Evolutionary conservation across 1,140 invertebrate genomes (phyloP).

Genomic region (Rhynchophorus ferrugineus): DNA sequence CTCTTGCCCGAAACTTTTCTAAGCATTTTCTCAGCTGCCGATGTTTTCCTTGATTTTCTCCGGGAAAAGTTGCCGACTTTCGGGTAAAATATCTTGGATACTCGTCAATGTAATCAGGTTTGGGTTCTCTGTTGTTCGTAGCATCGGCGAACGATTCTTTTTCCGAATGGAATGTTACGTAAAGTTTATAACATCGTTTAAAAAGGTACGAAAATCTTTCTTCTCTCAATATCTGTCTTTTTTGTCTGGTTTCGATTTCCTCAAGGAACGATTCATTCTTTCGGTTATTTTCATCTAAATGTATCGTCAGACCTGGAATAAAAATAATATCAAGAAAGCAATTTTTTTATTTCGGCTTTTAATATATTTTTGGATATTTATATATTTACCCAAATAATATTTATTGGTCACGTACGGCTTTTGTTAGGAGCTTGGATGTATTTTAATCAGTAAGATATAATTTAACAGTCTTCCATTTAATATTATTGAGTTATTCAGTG

Average conservation of each 20-base stretch:
- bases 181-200: constrained; percentile 22
- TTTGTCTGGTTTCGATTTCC: constrained; percentile 6
- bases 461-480: too few relatives aligned
- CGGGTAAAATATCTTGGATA: constrained; percentile 15
- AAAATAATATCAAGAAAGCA: too few relatives aligned
- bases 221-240: constrained; percentile 2
- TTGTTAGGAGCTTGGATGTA: too few relatives aligned
- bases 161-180: constrained; percentile 9
- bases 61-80: constrained; percentile 7
- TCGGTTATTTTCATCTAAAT: constrained; percentile 1
- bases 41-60: constrained; percentile 8
- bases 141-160: constrained; percentile 14
- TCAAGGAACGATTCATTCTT: too few relatives aligned
- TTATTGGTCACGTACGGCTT: too few relatives aligned
- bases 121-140: constrained; percentile 17
- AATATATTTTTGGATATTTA: too few relatives aligned
- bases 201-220: constrained; percentile 20
- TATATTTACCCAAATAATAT: too few relatives aligned
- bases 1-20: constrained; percentile 2
- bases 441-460: too few relatives aligned
- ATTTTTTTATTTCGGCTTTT: too few relatives aligned
- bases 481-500: too few relatives aligned
- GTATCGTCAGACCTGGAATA: too few relatives aligned
- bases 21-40: constrained; percentile 6
- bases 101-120: constrained; percentile 17